Evolutionary conservation across 2,797 vertebrate genomes (phyloP), one percentile per base, ranked within the genome.

Genomic region (Babyrousa celebensis): DNA sequence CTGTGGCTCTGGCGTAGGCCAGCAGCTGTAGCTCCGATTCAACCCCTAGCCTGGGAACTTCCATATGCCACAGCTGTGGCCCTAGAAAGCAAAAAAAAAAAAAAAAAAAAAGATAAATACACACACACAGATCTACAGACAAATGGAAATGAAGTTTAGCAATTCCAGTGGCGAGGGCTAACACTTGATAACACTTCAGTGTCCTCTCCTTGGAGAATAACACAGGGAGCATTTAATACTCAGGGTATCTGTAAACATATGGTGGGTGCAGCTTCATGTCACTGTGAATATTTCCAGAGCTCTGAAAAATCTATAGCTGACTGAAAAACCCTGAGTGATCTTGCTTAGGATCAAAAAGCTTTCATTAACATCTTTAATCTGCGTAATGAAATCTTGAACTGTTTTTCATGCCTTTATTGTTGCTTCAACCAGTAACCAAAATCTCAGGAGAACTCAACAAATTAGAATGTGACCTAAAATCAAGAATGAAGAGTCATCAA

Each of bases 311-410:
- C 58, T 82, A 56, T 85, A 82, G 25, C 36, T 85, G 77, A 85
- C 6, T 79, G 36, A 74, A 95, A 89, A 85, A 74, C 23, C 25
- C 14, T 32, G 43, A 88, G 65, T 79, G 48, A 27, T 96, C 68
- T 96, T 91, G 68, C 23, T 88, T 95, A 29, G 68, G 63, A 91
- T 96, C 27, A 91, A 75, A 94, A 91, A 84, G 16, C 20, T 85
- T 96, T 94, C 60, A 20, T 94, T 91, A 92, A 84, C 60, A 48
- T 95, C 52, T 95, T 97, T 95, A 96, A 96, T 95, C 90, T 95
- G 40, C 80, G 21, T 95, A 74, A 78, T 85, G 74, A 88, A 90
- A 94, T 95, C 77, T 96, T 14, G 67, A 80, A 84, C 68, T 92
- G 90, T 91, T 96, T 91, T 93, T 94, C 67, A 58, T 89, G 83